These are phyloP conservation scores for Galeopsomyia nigrocyanea DNA, from an alignment of 2,888 invertebrate species.

Conservation along the genomic window DNA sequence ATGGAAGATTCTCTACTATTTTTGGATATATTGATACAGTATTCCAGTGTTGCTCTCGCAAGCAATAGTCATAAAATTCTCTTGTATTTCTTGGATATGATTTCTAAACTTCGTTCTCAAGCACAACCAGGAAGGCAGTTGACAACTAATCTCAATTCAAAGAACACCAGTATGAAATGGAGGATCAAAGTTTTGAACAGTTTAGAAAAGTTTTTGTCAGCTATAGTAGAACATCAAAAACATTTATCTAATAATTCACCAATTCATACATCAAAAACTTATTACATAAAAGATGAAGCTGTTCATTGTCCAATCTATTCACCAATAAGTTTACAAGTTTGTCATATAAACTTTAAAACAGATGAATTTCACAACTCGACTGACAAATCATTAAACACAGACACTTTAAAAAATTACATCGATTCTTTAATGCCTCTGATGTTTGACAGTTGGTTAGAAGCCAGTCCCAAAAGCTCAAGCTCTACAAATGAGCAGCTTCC, in stretches of 20 bases:
- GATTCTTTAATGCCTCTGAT: conserved; percentile 81
- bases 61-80: conserved; percentile 80
- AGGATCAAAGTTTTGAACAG: conserved; percentile 81
- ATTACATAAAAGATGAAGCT: conserved; percentile 47
- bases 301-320: conserved; percentile 53
- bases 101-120: conserved; percentile 80
- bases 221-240: conserved; percentile 61
- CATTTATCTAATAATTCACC: conserved; percentile 35
- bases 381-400: conserved; percentile 65
- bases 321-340: conserved; percentile 47
- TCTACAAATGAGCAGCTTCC: conserved; percentile 70
- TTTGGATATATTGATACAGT: conserved; percentile 81
- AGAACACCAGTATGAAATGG: conserved; percentile 84
- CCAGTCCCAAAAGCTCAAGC: conserved; percentile 71
- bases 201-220: conserved; percentile 75
- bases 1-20: conserved; percentile 87
- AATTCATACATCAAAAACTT: conserved; percentile 20
- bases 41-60: conserved; percentile 77
- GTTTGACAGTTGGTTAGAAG: conserved; percentile 89
- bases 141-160: conserved; percentile 78
- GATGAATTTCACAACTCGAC: conserved; percentile 45
- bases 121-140: conserved; percentile 78
- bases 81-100: conserved; percentile 86
- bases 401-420: conserved; percentile 75
- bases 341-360: conserved; percentile 53